These are phyloP conservation scores for Zygothrica quintamaculata DNA, from an alignment of 2,888 invertebrate genomes.

Conservation along the genomic window DNA sequence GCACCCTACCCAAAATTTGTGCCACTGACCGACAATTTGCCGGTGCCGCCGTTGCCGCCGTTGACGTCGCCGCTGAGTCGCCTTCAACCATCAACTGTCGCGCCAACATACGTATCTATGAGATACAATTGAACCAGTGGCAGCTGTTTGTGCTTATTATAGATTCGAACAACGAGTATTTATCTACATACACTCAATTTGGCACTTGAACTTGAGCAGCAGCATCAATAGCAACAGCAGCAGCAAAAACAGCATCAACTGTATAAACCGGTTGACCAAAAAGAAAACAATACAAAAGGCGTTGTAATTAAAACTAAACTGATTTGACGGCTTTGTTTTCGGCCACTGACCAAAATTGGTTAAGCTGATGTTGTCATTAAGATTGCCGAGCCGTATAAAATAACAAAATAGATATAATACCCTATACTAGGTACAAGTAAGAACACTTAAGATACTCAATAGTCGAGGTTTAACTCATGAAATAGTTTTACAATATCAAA, in stretches of 20 bases:
- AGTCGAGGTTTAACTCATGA: too few relatives aligned
- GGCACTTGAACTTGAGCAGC: background rate
- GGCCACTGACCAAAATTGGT: slow-evolving; percentile 23
- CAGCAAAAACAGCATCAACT: slow-evolving; percentile 38
- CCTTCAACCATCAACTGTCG: background rate
- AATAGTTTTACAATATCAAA: too few relatives aligned
- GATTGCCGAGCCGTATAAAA: slow-evolving; percentile 17
- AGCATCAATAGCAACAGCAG: too few relatives aligned
- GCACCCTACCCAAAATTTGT: slow-evolving; percentile 70
- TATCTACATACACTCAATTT: slow-evolving; percentile 5
- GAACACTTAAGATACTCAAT: background rate
- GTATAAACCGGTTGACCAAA: slow-evolving; percentile 50
- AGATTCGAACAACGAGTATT: slow-evolving; percentile 23
- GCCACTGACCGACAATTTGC: slow-evolving; percentile 73
- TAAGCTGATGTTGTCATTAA: slow-evolving; percentile 3
- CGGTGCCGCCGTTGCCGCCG: slow-evolving; percentile 35
- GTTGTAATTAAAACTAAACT: slow-evolving; percentile 48
- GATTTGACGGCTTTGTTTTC: slow-evolving; percentile 39
- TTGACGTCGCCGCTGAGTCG: slow-evolving; percentile 23
- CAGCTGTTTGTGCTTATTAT: slow-evolving; percentile 17
- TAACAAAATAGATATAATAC: slow-evolving; percentile 3
- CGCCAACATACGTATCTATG: slow-evolving; percentile 30
- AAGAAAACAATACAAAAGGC: slow-evolving; percentile 18
- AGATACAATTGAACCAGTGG: slow-evolving; percentile 43
- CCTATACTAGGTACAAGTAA: background rate